Percentiles rank a stretch among this genome's conserved stretches.
Evolutionary conservation across 2,113 vertebrate genomes (phyloP).

Genomic region (Mellivora capensis): DNA sequence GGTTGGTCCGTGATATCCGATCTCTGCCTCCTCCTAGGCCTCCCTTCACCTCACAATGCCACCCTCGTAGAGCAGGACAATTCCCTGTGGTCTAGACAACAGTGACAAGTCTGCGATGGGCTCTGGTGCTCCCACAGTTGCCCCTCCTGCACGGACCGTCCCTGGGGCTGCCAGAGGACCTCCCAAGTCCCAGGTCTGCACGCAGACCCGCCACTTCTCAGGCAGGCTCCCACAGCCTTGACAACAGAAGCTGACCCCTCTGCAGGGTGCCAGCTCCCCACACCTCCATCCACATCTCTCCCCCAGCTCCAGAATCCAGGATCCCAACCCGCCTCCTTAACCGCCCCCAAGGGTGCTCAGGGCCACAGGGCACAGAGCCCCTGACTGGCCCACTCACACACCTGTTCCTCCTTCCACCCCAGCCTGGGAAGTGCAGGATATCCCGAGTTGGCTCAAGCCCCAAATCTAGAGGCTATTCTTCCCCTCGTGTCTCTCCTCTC

Average conservation of each 20-base stretch:
- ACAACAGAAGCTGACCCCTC: neutral
- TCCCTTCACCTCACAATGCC: neutral
- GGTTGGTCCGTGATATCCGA: rapidly evolving
- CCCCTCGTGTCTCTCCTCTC: neutral
- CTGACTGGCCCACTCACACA: neutral
- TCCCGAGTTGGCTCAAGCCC: neutral
- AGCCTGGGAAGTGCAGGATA: neutral
- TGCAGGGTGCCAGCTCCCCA: neutral
- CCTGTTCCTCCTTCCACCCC: neutral
- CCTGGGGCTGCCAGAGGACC: neutral
- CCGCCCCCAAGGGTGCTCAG: neutral
- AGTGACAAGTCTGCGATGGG: neutral
- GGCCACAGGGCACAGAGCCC: neutral
- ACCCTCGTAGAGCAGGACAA: neutral
- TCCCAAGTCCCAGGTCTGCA: neutral
- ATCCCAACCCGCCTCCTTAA: neutral
- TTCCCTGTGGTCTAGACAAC: neutral
- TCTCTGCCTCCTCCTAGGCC: neutral
- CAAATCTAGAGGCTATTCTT: neutral
- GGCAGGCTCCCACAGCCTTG: neutral
- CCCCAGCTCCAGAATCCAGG: neutral
- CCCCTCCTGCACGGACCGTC: neutral
- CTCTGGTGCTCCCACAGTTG: neutral
- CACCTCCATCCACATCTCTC: neutral
- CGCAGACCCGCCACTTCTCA: no score